Conservation (phyloP, 2,797 vertebrate species). For the Tapera naevia region DNA sequence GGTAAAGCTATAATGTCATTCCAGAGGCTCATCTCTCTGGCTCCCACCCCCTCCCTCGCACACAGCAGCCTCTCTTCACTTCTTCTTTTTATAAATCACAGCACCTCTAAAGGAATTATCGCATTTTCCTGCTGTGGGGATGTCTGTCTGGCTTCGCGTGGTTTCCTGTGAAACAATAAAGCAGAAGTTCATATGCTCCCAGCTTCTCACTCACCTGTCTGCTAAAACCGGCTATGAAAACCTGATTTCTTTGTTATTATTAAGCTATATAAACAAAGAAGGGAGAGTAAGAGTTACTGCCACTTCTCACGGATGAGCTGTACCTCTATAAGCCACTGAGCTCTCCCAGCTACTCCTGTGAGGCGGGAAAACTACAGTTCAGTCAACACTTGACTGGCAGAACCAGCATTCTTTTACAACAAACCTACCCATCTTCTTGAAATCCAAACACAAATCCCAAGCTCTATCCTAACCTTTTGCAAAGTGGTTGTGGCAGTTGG, state of each 20-base stretch:
- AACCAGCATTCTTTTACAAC: neutral
- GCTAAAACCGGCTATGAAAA: neutral
- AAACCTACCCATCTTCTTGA: neutral
- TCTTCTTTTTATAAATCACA: neutral
- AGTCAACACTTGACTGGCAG: neutral
- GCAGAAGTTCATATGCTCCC: neutral
- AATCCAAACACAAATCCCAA: constrained; percentile 16
- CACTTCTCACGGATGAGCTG: neutral
- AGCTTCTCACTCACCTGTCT: neutral
- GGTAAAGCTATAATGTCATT: constrained; percentile 63
- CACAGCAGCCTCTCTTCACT: neutral
- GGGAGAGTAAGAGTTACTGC: neutral
- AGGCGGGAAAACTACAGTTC: neutral
- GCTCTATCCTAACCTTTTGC: neutral
- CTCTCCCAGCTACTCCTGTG: neutral
- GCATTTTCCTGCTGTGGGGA: constrained; percentile 9
- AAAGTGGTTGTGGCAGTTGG: neutral
- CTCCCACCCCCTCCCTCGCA: neutral
- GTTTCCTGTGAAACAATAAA: neutral
- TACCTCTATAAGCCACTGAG: neutral
- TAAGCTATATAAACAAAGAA: neutral
- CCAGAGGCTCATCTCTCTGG: constrained; percentile 53
- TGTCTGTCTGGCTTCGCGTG: neutral
- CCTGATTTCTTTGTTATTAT: neutral
- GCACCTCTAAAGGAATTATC: constrained; percentile 31